Base-by-base conservation (phyloP, 2,888 invertebrate species). In the Drosophila mercatorum region DNA sequence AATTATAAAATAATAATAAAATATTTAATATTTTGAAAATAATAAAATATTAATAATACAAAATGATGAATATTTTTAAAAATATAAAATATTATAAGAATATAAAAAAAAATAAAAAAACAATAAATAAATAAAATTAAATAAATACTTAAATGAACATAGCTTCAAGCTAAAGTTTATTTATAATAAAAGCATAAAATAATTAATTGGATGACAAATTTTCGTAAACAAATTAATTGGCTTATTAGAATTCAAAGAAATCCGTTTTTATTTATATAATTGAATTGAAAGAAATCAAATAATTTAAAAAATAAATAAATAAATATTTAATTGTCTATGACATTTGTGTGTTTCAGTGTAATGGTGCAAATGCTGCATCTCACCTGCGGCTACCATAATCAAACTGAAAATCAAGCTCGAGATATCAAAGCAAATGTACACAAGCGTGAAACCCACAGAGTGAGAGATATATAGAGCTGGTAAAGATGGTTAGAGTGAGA, bases 391-490 rank as follows among this genome's bases (percentile, higher is more conserved):
- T 14, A 52, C 31, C 28, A 38, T 38, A 52, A 64, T 41, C 41
- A 26, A 64, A 28, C 41, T 41, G 47, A 5, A 22, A 41, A 49
- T 26, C n/a, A 28, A 46, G 14, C 11, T 26, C 11, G 2, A 40
- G 22, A 67, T 47, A 64, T 47, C 28, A 55, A 67, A 43, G 53
- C 12, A 53, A 14, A 14, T 4, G 34, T 44, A n/a, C 63, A 65
- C 43, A 65, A 38, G 38, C 51, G 52, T 40, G 63, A 28, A 12
- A 31, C 22, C 31, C 10, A 10, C 7, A 11, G 28, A 4, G 28
- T 14, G 22, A 22, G 68, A 65, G 38, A 53, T 14, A n/a, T 2
- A 1, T 7, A 10, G 22, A 26, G 5, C 12, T 4, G 22, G 46
- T 14, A 3, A 26, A 46, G 7, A 46, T 14, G 46, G 2, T 8